Base-by-base conservation (phyloP, 1,140 invertebrate species). In the Metopolophium dirhodum region DNA sequence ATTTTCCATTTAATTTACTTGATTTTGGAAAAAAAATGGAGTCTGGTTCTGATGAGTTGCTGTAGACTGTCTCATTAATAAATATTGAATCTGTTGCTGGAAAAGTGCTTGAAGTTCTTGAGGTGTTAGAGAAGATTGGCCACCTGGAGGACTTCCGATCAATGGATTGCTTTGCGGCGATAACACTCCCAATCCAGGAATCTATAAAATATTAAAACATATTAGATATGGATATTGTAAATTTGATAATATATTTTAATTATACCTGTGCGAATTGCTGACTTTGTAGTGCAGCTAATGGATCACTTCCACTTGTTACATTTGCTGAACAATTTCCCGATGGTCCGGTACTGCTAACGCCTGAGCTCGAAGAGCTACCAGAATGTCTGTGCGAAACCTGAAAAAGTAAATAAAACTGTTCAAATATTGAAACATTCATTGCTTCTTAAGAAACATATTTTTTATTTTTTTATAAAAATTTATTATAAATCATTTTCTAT, bases 1-100 rank as follows among this genome's bases (percentile, higher is more conserved):
- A 83, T 37, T 23, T 37, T 83, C 8, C 0, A 86, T 86, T 86
- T 51, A n/a, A 41, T 94, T 95, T 95, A 97, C 97, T 96, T 98
- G 97, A 96, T 97, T 98, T 95, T 98, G 97, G 35, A 98, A 95
- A 95, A 98, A 97, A 94, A 98, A 97, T 95, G 97, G 97, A 37
- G 97, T 96, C 94, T 97, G 97, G 95, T 94, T 90, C 95, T 94
- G 94, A 97, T 96, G 95, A 97, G 96, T 18, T 61, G 94, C 85
- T 94, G 95, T 94, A 47, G 95, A 94, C 93, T 96, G 96, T 94
- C 97, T 97, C 94, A 97, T 96, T 95, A 98, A 96, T 4, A 97
- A 96, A 90, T 97, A 96, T 94, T 97, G 97, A 94, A 98, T 97
- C 54, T 97, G 95, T 93, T 97, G 96, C 93, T 97, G 97, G 89